Percentiles rank a stretch among this genome's conserved stretches.
Conservation (phyloP, 2,797 vertebrate genomes). For the Diglossa cyanea region DNA sequence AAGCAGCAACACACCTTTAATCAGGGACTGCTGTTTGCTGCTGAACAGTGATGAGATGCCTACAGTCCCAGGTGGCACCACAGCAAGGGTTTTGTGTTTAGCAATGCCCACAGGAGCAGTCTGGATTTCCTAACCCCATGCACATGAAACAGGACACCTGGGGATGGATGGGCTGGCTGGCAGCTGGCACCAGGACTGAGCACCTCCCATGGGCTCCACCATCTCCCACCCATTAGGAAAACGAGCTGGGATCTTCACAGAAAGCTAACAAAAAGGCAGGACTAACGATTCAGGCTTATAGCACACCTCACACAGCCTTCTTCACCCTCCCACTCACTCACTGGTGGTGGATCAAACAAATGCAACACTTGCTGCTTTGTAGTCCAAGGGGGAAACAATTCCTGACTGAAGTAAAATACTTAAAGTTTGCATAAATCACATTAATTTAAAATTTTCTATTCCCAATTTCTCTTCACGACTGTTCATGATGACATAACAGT, state of each 20-base stretch:
- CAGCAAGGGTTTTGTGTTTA: background rate
- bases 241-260: background rate
- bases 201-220: background rate
- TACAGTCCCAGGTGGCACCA: background rate
- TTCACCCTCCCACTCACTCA: background rate
- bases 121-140: accelerated
- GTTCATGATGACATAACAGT: background rate
- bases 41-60: background rate
- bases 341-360: background rate
- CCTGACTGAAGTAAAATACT: background rate
- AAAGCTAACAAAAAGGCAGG: background rate
- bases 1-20: background rate
- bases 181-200: background rate
- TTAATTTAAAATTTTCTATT: background rate
- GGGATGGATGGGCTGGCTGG: background rate
- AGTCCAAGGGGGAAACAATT: background rate
- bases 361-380: background rate
- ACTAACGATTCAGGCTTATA: background rate
- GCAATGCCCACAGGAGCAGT: background rate
- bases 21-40: background rate
- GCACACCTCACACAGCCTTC: background rate
- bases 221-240: background rate
- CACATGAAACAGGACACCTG: accelerated
- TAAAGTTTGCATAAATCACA: background rate
- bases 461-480: background rate